Evolutionary conservation across 2,888 invertebrate species (phyloP).

Genomic region (Corythucha ciliata): DNA sequence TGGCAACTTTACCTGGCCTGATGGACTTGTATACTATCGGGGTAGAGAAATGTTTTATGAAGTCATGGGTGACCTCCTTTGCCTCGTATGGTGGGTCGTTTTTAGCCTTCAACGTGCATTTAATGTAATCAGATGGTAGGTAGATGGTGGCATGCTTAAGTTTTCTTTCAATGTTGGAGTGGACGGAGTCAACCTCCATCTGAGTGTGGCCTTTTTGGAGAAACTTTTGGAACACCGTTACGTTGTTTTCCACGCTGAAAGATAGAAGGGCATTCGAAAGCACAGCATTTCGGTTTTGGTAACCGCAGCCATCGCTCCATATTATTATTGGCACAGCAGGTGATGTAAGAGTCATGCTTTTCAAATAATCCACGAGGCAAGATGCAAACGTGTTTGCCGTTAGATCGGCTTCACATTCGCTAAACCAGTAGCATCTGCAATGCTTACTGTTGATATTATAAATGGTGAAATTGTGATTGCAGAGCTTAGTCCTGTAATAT

Average conservation of each 20-base stretch:
- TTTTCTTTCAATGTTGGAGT: neutral
- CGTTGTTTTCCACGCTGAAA: neutral
- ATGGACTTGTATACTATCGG: constrained; percentile 1
- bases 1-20: neutral
- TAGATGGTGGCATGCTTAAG: neutral
- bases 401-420: too few species aligned
- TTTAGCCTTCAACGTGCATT: neutral
- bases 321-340: neutral
- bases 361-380: neutral
- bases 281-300: constrained; percentile 33
- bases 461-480: constrained; percentile 6
- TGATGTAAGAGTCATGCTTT: too few species aligned
- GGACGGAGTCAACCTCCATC: too few species aligned
- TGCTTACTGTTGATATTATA: constrained; percentile 2
- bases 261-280: neutral
- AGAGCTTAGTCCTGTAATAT: constrained; percentile 7
- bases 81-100: too few species aligned
- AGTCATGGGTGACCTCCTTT: neutral
- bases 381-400: neutral
- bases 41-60: neutral
- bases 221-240: neutral
- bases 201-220: too few species aligned
- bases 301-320: constrained; percentile 24
- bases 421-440: constrained; percentile 1
- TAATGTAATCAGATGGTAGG: neutral